Conservation (phyloP, 2,113 vertebrate genomes). For the Papio anubis region DNA sequence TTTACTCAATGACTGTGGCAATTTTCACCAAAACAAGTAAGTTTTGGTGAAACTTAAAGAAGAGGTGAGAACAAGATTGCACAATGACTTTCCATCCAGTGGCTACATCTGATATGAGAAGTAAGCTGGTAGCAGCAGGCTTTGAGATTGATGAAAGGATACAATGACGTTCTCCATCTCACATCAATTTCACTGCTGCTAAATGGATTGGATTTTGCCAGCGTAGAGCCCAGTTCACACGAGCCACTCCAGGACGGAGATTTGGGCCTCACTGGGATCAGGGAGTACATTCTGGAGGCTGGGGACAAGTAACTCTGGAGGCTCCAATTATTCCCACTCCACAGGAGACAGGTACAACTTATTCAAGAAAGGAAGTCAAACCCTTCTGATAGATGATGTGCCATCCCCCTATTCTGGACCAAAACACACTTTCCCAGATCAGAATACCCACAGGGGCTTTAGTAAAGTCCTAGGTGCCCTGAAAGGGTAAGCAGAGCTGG, state of each 20-base stretch:
- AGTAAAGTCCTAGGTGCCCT: neutral
- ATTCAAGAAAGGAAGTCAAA: neutral
- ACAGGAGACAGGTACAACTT: neutral
- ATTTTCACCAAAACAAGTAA: slow-evolving; percentile 38
- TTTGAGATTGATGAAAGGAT: neutral
- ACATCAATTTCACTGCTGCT: neutral
- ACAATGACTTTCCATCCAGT: neutral
- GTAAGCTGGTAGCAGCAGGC: neutral
- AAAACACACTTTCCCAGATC: neutral
- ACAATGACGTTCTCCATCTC: neutral
- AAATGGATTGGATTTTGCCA: neutral
- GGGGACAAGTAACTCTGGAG: neutral
- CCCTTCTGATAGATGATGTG: neutral
- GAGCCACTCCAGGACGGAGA: neutral
- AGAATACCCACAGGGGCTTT: neutral
- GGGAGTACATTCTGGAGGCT: neutral
- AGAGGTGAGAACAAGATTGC: neutral
- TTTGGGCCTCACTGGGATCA: neutral
- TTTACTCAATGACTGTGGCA: neutral
- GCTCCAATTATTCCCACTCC: neutral
- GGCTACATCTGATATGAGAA: neutral
- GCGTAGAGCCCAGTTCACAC: neutral
- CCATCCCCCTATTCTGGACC: neutral
- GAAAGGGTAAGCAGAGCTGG: neutral
- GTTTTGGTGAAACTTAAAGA: no score